Evolutionary conservation across 2,797 vertebrate genomes (phyloP), one percentile per base, ranked within the genome.

Genomic region (Hipposideros larvatus): DNA sequence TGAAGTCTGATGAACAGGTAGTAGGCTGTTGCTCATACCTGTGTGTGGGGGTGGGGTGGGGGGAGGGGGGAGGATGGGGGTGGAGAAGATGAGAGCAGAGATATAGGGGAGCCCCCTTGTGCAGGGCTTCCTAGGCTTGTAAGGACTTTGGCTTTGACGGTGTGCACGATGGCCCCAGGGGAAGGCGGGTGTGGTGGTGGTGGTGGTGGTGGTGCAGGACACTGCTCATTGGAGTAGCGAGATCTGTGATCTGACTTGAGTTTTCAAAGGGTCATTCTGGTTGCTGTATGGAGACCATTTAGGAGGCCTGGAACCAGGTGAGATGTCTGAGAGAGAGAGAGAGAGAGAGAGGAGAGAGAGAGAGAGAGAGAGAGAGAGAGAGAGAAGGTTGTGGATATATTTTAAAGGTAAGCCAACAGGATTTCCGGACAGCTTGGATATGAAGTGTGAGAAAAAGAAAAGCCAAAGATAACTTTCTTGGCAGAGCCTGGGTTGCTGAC

Each of bases 141-240:
- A 24, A 80, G 21, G 65, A 80, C 34, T 85, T 90, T 14, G 41
- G 26, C 46, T 87, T 46, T 73, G 94, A 87, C 31, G 19, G 14
- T 84, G n/a, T 59, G 19, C 22, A 19, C 53, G 53, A 10, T 5
- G 48, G 68, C 48, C 48, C 14, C 11, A 13, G 48, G 0, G 34
- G 3, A 9, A 10, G 57, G 57, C 8, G 1, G 22, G 22, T 10
- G 24, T 2, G 10, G 51, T 3, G 51, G 51, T 51, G 14, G 14
- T 11, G 7, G 26, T 13, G 24, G 5, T 0, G 22, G 22, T 2
- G 3, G 28, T 11, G 46, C 1, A 7, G 63, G 57, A 22, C 5
- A 11, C 28, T 31, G 26, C 70, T 71, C 24, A 1, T 1, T n/a
- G 43, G 77, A 66, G 65, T 5, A 16, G 48, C 0, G 0, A 6